These are phyloP conservation scores for Luperina nickerlii DNA, from an alignment of 2,888 invertebrate genomes.

Conservation along the genomic window DNA sequence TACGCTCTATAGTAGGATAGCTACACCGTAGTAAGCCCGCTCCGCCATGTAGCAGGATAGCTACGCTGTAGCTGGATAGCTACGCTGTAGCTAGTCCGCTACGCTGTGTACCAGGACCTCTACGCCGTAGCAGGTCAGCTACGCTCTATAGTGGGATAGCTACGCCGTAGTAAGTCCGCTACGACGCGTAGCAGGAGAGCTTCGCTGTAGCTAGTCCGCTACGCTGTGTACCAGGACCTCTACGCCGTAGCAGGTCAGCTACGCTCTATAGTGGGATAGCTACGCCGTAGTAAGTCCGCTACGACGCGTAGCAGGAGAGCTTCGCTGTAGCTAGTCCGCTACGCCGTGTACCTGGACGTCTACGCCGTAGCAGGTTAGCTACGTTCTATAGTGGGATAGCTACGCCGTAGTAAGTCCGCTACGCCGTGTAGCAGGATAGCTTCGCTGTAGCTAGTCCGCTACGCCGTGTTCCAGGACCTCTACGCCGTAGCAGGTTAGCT, in stretches of 20 bases:
- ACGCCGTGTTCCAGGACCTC: too few species aligned
- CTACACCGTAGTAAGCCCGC: too few species aligned
- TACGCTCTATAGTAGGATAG: too few species aligned
- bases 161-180: background rate
- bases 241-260: background rate
- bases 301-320: background rate
- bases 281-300: background rate
- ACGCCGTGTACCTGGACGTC: too few species aligned
- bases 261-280: background rate
- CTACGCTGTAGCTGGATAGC: background rate
- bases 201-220: background rate
- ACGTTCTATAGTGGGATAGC: background rate
- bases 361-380: background rate
- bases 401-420: rapidly evolving
- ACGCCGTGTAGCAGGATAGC: background rate
- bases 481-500: too few species aligned
- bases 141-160: background rate
- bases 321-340: background rate
- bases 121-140: background rate
- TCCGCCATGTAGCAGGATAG: too few species aligned
- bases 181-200: background rate
- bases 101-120: too few species aligned
- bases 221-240: background rate
- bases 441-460: too few species aligned
- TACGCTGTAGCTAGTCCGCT: background rate